Percentiles rank a stretch among this genome's conserved stretches.
Evolutionary conservation across 2,888 invertebrate species (phyloP).

Genomic region (Tiphia femorata): DNA sequence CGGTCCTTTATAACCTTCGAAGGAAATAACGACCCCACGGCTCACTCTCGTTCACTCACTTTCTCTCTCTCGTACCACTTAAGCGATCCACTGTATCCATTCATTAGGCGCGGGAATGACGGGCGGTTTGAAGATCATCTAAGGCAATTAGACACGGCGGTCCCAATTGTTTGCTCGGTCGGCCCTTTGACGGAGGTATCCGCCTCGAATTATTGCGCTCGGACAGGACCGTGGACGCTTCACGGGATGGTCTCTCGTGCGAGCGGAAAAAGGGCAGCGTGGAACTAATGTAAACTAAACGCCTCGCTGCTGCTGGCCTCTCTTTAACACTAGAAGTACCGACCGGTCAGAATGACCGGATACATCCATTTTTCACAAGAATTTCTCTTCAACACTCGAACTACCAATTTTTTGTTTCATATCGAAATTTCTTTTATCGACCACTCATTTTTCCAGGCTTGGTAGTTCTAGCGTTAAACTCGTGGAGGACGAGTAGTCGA

Average conservation of each 20-base stretch:
- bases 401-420: too few relatives aligned
- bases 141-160: slow-evolving; percentile 51
- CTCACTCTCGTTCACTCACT: too few relatives aligned
- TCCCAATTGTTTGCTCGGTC: slow-evolving; percentile 57
- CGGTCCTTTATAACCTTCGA: slow-evolving; percentile 38
- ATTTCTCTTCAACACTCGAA: too few relatives aligned
- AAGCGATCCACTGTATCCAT: slow-evolving; percentile 41
- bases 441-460: too few relatives aligned
- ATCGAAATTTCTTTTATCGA: too few relatives aligned
- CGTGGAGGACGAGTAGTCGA: too few relatives aligned
- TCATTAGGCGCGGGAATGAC: slow-evolving; percentile 45
- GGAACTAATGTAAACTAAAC: slow-evolving; percentile 34
- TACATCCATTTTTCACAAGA: too few relatives aligned
- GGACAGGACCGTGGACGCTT: slow-evolving; percentile 29
- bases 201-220: slow-evolving; percentile 46
- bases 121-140: slow-evolving; percentile 50
- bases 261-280: slow-evolving; percentile 13
- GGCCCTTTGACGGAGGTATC: slow-evolving; percentile 44
- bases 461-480: too few relatives aligned
- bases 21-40: slow-evolving; percentile 35
- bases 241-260: slow-evolving; percentile 24
- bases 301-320: too few relatives aligned
- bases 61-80: slow-evolving; percentile 33
- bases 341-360: too few relatives aligned
- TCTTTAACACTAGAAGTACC: too few relatives aligned